Base-by-base conservation (phyloP, 2,797 vertebrate species). In the Nannoperca obscura region DNA sequence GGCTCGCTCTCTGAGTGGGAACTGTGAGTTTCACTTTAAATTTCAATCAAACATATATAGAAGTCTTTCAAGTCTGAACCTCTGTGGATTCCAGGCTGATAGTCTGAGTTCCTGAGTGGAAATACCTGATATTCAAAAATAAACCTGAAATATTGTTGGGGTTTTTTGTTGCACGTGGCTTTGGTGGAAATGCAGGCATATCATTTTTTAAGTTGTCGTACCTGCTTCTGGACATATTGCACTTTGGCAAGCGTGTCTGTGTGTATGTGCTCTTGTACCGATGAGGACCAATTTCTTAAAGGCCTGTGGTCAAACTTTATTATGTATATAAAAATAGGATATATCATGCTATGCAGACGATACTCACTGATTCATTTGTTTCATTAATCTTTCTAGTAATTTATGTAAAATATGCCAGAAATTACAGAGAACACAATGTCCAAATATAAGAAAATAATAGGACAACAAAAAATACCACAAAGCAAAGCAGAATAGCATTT, bases 1-100 rank as follows among this genome's bases (percentile, higher is more conserved):
- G 74, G 95, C 92, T 19, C 93, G 95, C 32, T 90, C 92, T 11
- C 11, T 90, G 13, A 86, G 14, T 0, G 93, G 95, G 86, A 93
- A 69, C 76, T 93, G 95, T 96, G 79, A 94, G 95, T 92, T 61
- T 68, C 4, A 15, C n/a, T 60, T 66, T 34, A 7, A 46, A 20
- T 40, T 19, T 49, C 17, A 55, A 36, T 67, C 1, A 24, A 19
- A 50, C 1, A 4, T 13, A 12, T 5, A 11, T 2, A 46, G 15
- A 72, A 63, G 72, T 32, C 24, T 20, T 46, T 46, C 9, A 2
- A 9, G 17, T 59, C 47, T 60, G 5, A 34, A 34, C 34, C 6
- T 34, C 34, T 34, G 34, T 34, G 34, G 10, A 69, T 69, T 44
- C 24, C n/a, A 52, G 22, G 3, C 27, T 69, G 27, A n/a, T 13